A percentile compares a stretch with the other conserved stretches of the same genome.
These are phyloP conservation scores for Drosophila sp. DNA, from an alignment of 1,140 invertebrate species.

Conservation along the genomic window DNA sequence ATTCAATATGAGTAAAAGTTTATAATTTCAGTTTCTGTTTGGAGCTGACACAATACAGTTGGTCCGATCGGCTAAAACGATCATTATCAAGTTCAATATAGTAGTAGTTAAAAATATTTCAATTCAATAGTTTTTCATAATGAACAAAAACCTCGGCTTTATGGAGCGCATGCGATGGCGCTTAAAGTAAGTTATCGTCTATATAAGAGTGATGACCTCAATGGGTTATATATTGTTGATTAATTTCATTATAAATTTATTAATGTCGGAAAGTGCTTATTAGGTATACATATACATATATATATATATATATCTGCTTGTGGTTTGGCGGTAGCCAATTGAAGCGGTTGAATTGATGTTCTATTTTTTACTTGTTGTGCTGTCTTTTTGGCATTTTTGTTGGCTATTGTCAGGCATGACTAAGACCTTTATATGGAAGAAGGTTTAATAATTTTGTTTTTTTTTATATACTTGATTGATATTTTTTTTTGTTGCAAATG, in stretches of 20 bases:
- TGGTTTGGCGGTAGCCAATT: constrained; percentile 15
- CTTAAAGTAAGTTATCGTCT: constrained; percentile 68
- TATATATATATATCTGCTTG: constrained; percentile 12
- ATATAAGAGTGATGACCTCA: constrained; percentile 34
- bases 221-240: constrained; percentile 37
- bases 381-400: constrained; percentile 18
- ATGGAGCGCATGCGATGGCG: constrained; percentile 74
- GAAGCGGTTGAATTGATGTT: constrained; percentile 13
- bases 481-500: neutral
- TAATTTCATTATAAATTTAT: constrained; percentile 44
- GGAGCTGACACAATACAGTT: constrained; percentile 61
- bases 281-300: constrained; percentile 17
- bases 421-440: constrained; percentile 24
- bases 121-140: constrained; percentile 30
- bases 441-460: constrained; percentile 33
- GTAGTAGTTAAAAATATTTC: constrained; percentile 26
- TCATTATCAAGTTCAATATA: constrained; percentile 9
- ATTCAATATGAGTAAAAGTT: constrained; percentile 57
- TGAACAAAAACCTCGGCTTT: constrained; percentile 73
- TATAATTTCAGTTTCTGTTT: constrained; percentile 75
- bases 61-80: constrained; percentile 42
- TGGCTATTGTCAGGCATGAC: constrained; percentile 34
- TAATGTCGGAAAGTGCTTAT: constrained; percentile 28
- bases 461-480: constrained; percentile 31
- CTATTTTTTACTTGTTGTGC: constrained; percentile 31